Evolutionary conservation across 2,113 vertebrate species (phyloP).

Genomic region (Muscicapa adusta): DNA sequence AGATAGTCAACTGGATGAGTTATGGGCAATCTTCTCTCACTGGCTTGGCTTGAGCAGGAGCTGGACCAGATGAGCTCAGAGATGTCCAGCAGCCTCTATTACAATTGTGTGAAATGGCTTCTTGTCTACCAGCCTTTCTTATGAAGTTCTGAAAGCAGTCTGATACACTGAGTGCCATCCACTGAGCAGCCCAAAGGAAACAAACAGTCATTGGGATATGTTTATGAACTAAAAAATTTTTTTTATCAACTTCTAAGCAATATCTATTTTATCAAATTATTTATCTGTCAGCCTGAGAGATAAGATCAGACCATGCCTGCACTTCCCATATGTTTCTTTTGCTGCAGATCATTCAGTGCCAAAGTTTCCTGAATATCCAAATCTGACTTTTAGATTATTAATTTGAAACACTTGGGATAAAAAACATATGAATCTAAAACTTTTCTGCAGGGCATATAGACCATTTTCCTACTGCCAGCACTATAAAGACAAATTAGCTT

Average conservation of each 20-base stretch:
- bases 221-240: not conserved
- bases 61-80: not conserved
- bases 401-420: not conserved
- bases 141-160: not conserved
- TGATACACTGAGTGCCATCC: not conserved
- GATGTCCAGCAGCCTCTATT: not conserved
- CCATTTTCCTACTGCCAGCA: not conserved
- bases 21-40: accelerated
- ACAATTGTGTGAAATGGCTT: accelerated
- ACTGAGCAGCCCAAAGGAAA: not conserved
- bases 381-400: not conserved
- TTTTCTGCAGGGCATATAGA: not conserved
- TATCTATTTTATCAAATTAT: not conserved
- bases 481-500: not conserved
- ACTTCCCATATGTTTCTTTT: not conserved
- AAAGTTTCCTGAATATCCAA: not conserved
- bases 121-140: not conserved
- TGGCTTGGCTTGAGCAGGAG: not conserved
- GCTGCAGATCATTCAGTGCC: not conserved
- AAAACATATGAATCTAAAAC: not conserved
- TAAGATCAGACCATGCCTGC: not conserved
- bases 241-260: not conserved
- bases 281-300: not conserved
- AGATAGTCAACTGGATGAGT: not conserved
- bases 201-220: accelerated